These are phyloP conservation scores for Drosophila neutralis DNA, from an alignment of 2,888 invertebrate genomes.

Conservation along the genomic window DNA sequence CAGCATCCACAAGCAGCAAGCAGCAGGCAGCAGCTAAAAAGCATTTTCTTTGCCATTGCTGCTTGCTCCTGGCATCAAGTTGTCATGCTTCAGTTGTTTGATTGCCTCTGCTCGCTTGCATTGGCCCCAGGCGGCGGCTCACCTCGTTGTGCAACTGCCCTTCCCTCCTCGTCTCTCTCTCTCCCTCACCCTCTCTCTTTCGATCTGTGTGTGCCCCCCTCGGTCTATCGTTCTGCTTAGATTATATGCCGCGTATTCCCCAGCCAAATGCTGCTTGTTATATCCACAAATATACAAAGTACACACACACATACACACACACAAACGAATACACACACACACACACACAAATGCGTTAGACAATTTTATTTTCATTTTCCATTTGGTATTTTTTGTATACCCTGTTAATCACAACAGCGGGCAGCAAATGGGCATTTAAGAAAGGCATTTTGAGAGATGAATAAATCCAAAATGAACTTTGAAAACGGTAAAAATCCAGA, in stretches of 20 bases:
- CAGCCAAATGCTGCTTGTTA: constrained; percentile 58
- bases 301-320: constrained; percentile 11
- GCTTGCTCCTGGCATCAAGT: constrained; percentile 78
- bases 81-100: constrained; percentile 79
- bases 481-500: not conserved
- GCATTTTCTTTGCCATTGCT: constrained; percentile 52
- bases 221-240: constrained; percentile 24
- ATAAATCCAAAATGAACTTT: not conserved
- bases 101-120: constrained; percentile 76
- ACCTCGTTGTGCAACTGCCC: constrained; percentile 38
- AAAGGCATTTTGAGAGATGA: not conserved
- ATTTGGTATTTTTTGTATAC: constrained; percentile 51
- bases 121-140: constrained; percentile 67
- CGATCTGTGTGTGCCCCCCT: not conserved
- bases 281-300: constrained; percentile 39
- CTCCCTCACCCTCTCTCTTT: not conserved
- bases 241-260: constrained; percentile 63
- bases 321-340: not conserved
- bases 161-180: not conserved
- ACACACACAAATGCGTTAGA: constrained; percentile 39
- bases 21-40: constrained; percentile 33
- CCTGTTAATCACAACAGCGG: not conserved
- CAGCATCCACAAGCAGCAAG: constrained; percentile 9
- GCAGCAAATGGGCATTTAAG: not conserved
- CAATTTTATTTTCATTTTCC: constrained; percentile 76